phyloP scores from a whole-genome alignment of 2,888 invertebrate species.

The Cremastinae sp. region DNA sequence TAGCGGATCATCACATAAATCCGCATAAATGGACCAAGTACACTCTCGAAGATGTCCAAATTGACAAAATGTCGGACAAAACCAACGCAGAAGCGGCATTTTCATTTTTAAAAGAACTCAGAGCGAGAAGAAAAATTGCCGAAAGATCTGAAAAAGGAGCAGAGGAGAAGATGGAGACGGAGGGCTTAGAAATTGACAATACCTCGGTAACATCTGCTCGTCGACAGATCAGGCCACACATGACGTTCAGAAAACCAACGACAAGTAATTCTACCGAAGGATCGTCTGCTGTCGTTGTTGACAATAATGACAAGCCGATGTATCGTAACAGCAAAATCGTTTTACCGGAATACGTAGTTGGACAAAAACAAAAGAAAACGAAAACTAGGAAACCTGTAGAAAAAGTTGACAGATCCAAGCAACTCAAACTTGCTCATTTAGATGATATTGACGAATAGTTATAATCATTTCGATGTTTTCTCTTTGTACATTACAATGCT shows the following conservation, averaged over 20 bases:
- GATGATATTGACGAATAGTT: constrained; percentile 79
- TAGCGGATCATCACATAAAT: constrained; percentile 84
- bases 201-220: not conserved
- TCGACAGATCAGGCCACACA: constrained; percentile 50
- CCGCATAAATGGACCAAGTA: constrained; percentile 93
- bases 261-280: constrained; percentile 25
- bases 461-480: not conserved
- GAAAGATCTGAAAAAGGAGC: constrained; percentile 70
- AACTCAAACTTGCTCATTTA: constrained; percentile 83
- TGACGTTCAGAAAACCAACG: constrained; percentile 71
- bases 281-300: constrained; percentile 51
- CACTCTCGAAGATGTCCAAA: constrained; percentile 88
- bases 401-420: constrained; percentile 70
- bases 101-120: constrained; percentile 87
- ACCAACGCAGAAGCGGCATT: constrained; percentile 90
- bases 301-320: constrained; percentile 79
- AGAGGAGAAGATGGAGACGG: constrained; percentile 69
- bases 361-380: constrained; percentile 83
- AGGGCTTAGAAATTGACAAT: constrained; percentile 46
- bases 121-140: constrained; percentile 80
- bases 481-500: too few relatives aligned
- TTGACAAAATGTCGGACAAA: constrained; percentile 89
- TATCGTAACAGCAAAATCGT: constrained; percentile 87
- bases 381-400: constrained; percentile 70
- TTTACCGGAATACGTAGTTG: constrained; percentile 92